Base-by-base conservation (phyloP, 2,113 vertebrate species). In the Pteropus alecto region DNA sequence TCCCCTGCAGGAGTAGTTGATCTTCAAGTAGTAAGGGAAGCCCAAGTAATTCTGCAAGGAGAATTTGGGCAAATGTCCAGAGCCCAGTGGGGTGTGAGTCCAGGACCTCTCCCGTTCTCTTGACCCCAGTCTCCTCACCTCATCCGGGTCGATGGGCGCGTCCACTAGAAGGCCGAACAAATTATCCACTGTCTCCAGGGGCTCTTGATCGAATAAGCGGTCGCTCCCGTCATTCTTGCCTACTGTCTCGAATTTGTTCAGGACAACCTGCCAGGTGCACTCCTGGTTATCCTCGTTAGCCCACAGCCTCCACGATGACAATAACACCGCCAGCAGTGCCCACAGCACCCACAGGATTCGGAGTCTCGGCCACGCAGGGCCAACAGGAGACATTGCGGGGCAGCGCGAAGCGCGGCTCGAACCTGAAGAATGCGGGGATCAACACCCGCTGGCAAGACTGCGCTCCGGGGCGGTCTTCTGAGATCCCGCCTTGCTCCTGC, bases 21-120 rank as follows among this genome's bases (percentile, higher is more conserved):
- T 92, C 86, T 96, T 97, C 81, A 98, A 67, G 94, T 90, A 98
- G 85, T 98, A 98, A 91, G 98, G 97, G 41, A 98, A 98, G 48
- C 95, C 68, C 76, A 96, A 6, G 56, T 97, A 97, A 54, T 38
- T 56, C 97, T 98, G 94, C 65, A 97, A 96, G 46, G 22, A 95
- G 73, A 96, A 1, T 28, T 61, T 78, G 61, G 38, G 70, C 26
- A 28, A 94, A 95, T 19, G 56, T 46, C 38, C 67, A 94, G 84
- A 56, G 58, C 68, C 60, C 35, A 71, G 46, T 21, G 18, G 46
- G 60, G 2, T 43, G 46, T 18, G 28, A 58, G 28, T 82, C 56
- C 79, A 81, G 30, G 30, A n/a, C 35, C 60, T 63, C 79, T 56
- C 12, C 8, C 19, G 11, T 54, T 58, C 28, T 0, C 48, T 61